Percentiles rank a stretch among this genome's conserved stretches.
phyloP scores from a whole-genome alignment of 2,888 invertebrate genomes.

The Hydrotaea diabolus region DNA sequence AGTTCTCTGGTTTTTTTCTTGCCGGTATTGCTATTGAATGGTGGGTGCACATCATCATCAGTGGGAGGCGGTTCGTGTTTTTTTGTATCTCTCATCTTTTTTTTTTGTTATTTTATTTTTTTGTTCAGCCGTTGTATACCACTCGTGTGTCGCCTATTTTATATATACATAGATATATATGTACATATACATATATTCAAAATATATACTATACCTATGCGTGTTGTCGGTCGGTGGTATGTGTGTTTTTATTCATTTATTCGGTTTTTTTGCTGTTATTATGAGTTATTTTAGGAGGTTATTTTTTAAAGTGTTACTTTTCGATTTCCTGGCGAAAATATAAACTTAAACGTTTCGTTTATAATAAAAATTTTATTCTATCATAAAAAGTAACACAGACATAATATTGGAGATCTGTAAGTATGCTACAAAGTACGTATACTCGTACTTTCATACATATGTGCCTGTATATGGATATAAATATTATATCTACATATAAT shows the following conservation, averaged over 20 bases:
- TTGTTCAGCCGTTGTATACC: not conserved
- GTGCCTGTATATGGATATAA: not conserved
- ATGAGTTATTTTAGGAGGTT: conserved; percentile 24
- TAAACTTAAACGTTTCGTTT: conserved; percentile 5
- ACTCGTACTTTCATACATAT: not conserved
- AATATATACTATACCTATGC: not conserved
- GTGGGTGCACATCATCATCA: not conserved
- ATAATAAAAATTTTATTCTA: not conserved
- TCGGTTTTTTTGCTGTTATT: no score
- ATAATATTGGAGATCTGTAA: not conserved
- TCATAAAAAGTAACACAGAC: not conserved
- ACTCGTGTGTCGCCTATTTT: not conserved
- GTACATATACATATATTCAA: not conserved
- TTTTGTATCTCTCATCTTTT: not conserved
- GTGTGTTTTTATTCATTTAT: conserved; percentile 11
- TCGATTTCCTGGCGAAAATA: conserved; percentile 5
- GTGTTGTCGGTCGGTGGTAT: not conserved
- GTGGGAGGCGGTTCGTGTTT: not conserved
- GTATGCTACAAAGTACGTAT: not conserved
- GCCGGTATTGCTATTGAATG: not conserved
- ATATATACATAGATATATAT: no score
- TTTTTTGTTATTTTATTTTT: not conserved
- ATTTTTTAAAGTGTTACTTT: conserved; percentile 27
- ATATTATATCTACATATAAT: not conserved
- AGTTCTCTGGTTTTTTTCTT: no score